phyloP scores from a whole-genome alignment of 2,797 vertebrate species.

The Halcyon chelicuti region DNA sequence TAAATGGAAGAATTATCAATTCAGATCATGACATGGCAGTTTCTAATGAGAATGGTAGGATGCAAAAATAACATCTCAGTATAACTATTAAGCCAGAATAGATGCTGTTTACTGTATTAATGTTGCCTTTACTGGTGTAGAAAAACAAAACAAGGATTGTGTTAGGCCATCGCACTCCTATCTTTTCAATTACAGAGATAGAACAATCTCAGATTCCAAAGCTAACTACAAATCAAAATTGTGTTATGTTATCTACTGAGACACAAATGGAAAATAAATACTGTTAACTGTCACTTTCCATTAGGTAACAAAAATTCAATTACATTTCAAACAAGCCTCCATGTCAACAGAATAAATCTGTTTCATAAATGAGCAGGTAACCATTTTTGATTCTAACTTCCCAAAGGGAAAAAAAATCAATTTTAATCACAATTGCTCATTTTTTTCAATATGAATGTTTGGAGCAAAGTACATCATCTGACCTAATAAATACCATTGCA shows the following conservation, averaged over 20 bases:
- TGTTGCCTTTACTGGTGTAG: constrained; percentile 77
- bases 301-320: constrained; percentile 94
- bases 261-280: constrained; percentile 89
- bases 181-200: constrained; percentile 86
- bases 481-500: constrained; percentile 86
- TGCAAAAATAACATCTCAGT: constrained; percentile 71
- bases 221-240: constrained; percentile 88
- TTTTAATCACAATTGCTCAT: constrained; percentile 96
- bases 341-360: constrained; percentile 96
- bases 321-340: constrained; percentile 97
- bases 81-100: constrained; percentile 74
- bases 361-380: constrained; percentile 96
- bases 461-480: constrained; percentile 86
- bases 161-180: constrained; percentile 79
- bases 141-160: constrained; percentile 79
- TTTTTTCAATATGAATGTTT: constrained; percentile 89
- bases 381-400: constrained; percentile 94
- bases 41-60: constrained; percentile 76
- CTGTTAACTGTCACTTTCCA: constrained; percentile 96
- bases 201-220: constrained; percentile 86
- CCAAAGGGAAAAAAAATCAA: constrained; percentile 96
- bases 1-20: constrained; percentile 78
- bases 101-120: constrained; percentile 78
- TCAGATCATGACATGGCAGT: constrained; percentile 69
- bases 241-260: constrained; percentile 92